A percentile compares a stretch with the other conserved stretches of the same genome.
Conservation (phyloP, 2,888 invertebrate genomes). For the Electrophaes corylata region DNA sequence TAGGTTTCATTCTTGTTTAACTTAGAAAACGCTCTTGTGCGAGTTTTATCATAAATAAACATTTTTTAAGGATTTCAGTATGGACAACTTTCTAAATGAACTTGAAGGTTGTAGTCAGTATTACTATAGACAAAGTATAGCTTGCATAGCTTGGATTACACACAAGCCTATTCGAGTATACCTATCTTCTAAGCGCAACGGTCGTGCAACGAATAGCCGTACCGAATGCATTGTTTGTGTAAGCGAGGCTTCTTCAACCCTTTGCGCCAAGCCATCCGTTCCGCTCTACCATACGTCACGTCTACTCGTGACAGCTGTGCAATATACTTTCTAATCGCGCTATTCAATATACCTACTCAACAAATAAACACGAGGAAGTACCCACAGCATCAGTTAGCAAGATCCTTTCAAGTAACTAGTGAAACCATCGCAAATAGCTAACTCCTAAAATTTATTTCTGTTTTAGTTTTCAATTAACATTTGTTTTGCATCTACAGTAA, state of each 20-base stretch:
- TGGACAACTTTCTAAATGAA: too few species aligned
- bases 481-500: neutral
- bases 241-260: slow-evolving; percentile 73
- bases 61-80: too few species aligned
- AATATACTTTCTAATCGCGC: slow-evolving; percentile 78
- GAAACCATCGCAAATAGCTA: neutral
- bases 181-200: slow-evolving; percentile 50
- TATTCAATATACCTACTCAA: slow-evolving; percentile 64
- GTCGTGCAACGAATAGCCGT: slow-evolving; percentile 64
- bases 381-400: slow-evolving; percentile 1
- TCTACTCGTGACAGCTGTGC: slow-evolving; percentile 78
- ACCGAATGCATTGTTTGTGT: slow-evolving; percentile 76
- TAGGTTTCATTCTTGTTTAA: neutral
- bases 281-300: slow-evolving; percentile 79
- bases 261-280: slow-evolving; percentile 75
- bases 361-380: slow-evolving; percentile 58
- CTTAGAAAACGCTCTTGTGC: too few species aligned
- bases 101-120: neutral
- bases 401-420: neutral
- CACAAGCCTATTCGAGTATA: neutral
- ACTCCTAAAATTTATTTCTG: neutral
- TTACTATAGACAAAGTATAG: neutral
- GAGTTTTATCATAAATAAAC: too few species aligned
- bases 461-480: too few species aligned
- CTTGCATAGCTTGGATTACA: neutral